Base-by-base conservation (phyloP, 2,797 vertebrate genomes). In the Onychomys torridus region DNA sequence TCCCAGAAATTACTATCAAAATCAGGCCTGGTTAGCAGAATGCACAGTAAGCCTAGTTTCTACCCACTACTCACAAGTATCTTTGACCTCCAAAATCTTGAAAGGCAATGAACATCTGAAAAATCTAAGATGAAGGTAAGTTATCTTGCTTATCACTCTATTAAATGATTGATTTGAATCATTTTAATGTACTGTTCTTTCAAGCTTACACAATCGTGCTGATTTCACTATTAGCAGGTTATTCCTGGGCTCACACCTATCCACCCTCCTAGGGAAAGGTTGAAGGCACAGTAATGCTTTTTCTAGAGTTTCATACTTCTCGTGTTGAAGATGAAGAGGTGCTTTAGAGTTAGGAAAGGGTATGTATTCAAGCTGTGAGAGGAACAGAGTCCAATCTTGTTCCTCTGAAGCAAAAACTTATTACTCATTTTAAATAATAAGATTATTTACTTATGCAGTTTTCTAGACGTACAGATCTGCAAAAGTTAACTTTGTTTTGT, bases 401-500 rank as follows among this genome's bases (percentile, higher is more conserved):
- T 89, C 71, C 49, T 93, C 82, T 92, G 75, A 94, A 95, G 91
- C 19, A 85, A 83, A 84, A 85, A 27, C 32, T 46, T 69, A 61
- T 55, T 76, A 55, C 6, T 75, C 29, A 17, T 94, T 96, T 92
- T 76, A 91, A 91, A 78, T 95, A 40, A 52, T 77, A 63, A 96
- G 83, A 43, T 85, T 79, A 73, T 52, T 10, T 77, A 4, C 57
- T 89, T 86, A 2, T 37, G 71, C 25, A 61, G 49, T 85, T 55
- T 95, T 86, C 90, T 81, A 94, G 83, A 92, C 90, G 81, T 76
- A 40, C 6, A 88, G 27, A 71, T 67, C 79, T 43, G 49, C 49
- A 94, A 84, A 93, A 65, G 49, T 81, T 12, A 93, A 97, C 32
- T 23, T n/a, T 84, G 90, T n/a, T n/a, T n/a, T n/a, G n/a, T n/a